A percentile compares a stretch with the other conserved stretches of the same genome.
phyloP scores from a whole-genome alignment of 1,140 invertebrate species.

The Hesperophylax magnus region DNA sequence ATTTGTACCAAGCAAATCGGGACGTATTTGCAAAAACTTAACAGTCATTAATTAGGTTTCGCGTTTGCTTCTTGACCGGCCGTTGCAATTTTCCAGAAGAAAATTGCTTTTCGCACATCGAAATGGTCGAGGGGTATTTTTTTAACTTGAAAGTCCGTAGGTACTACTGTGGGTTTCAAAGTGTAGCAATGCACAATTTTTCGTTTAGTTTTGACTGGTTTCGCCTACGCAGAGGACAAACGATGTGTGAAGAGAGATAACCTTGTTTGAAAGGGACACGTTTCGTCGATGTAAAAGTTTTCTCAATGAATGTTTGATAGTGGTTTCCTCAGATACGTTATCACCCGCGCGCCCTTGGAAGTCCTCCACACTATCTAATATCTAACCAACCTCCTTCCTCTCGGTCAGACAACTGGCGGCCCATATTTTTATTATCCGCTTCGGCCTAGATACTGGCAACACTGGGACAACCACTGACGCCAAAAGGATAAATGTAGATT shows the following conservation, averaged over 20 bases:
- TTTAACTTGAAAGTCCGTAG: no score
- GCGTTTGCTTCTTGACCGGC: constrained; percentile 8
- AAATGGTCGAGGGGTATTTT: neutral
- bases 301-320: neutral
- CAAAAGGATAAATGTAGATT: no score
- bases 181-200: no score
- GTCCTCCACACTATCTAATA: constrained; percentile 2
- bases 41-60: neutral
- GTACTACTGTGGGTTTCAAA: no score
- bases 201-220: neutral
- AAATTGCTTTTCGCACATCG: neutral
- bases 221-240: constrained; percentile 10
- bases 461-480: no score
- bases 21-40: no score
- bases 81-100: constrained; percentile 3
- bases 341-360: constrained; percentile 27
- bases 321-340: constrained; percentile 36
- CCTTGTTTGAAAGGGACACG: constrained; percentile 1
- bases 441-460: no score
- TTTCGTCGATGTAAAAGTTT: constrained; percentile 12
- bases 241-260: neutral
- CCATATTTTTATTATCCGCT: no score
- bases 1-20: no score
- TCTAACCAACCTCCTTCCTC: no score
- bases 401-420: no score